Conservation (phyloP, 92 coral and sea anemone genomes). For the Parazoanthus swiftii region DNA sequence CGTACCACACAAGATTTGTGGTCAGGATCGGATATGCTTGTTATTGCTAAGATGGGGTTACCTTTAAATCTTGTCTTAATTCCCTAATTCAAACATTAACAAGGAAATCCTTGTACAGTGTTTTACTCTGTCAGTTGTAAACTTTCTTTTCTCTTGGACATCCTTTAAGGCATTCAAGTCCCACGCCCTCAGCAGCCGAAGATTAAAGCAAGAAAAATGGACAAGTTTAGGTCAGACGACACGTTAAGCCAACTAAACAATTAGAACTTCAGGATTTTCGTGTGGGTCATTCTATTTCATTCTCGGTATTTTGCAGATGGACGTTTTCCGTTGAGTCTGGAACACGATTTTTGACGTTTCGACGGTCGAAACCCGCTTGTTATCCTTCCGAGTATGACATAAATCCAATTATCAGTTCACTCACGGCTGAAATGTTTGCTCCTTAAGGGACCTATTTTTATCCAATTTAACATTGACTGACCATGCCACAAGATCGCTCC, state of each 20-base stretch:
- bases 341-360: background rate
- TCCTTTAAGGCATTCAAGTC: background rate
- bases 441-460: background rate
- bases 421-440: background rate
- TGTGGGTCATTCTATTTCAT: too few relatives aligned
- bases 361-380: background rate
- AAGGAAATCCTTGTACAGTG: background rate
- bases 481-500: too few relatives aligned
- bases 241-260: too few relatives aligned
- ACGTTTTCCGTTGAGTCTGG: background rate
- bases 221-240: background rate
- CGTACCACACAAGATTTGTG: background rate
- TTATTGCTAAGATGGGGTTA: background rate
- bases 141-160: background rate
- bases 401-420: background rate
- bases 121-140: background rate
- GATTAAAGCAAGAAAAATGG: background rate
- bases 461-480: too few relatives aligned
- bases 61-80: background rate
- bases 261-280: too few relatives aligned
- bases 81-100: background rate
- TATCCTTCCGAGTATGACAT: too few relatives aligned
- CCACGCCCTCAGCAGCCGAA: too few relatives aligned
- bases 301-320: too few relatives aligned
- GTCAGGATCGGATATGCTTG: background rate